Percentiles rank a stretch among this genome's conserved stretches.
phyloP scores from a whole-genome alignment of 2,113 vertebrate genomes.

The Lichenostomus cassidix region DNA sequence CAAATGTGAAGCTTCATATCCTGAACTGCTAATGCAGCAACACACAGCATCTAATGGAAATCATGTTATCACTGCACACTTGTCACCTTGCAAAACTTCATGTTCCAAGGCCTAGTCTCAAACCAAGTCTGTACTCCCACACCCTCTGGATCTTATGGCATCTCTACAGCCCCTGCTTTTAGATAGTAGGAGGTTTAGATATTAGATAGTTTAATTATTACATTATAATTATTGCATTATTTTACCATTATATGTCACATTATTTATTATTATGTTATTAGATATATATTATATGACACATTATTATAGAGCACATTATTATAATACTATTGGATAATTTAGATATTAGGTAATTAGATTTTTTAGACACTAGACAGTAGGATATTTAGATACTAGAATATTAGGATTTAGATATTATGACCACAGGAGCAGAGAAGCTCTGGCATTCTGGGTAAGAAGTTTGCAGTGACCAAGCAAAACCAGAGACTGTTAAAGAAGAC shows the following conservation, averaged over 20 bases:
- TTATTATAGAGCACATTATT: not conserved
- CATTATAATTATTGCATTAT: not conserved
- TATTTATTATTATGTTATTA: not conserved
- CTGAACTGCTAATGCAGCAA: not conserved
- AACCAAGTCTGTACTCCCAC: not conserved
- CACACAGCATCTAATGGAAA: not conserved
- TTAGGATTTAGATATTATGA: not conserved
- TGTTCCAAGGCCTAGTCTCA: not conserved
- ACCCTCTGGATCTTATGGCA: not conserved
- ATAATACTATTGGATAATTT: not conserved
- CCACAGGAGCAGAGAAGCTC: not conserved
- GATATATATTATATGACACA: not conserved
- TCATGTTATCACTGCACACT: not conserved
- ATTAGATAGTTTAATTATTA: not conserved
- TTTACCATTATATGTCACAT: not conserved
- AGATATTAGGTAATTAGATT: not conserved
- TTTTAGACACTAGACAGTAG: not conserved
- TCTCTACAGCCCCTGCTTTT: not conserved
- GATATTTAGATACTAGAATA: not conserved
- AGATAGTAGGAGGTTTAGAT: not conserved
- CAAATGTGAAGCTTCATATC: not conserved
- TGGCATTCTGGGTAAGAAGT: not conserved
- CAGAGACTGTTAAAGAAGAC: not conserved
- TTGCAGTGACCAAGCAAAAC: not conserved
- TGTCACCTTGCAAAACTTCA: not conserved